Percentiles rank a stretch among this genome's conserved stretches.
Conservation (phyloP, 2,113 vertebrate genomes). For the Oplegnathus fasciatus region DNA sequence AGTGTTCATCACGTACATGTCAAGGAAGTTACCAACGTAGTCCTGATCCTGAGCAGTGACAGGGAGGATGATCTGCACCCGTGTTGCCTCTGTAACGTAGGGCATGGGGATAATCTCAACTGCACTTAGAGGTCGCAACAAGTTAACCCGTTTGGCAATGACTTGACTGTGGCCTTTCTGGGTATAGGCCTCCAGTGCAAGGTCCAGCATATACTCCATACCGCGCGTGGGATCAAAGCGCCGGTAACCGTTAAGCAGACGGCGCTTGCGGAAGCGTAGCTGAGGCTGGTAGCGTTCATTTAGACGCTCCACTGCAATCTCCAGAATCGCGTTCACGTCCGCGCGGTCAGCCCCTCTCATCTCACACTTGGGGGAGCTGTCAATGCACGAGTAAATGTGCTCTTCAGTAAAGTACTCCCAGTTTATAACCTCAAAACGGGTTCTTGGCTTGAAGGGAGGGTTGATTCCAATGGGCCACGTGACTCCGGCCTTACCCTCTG, state of each 20-base stretch:
- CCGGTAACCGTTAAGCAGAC: slow-evolving; percentile 93
- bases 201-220: slow-evolving; percentile 95
- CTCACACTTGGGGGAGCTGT: slow-evolving; percentile 93
- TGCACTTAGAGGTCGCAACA: slow-evolving; percentile 91
- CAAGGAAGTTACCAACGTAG: slow-evolving; percentile 90
- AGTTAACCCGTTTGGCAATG: slow-evolving; percentile 90
- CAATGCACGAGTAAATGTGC: slow-evolving; percentile 91
- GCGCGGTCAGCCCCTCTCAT: slow-evolving; percentile 90
- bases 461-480: slow-evolving; percentile 95
- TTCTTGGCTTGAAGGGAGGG: slow-evolving; percentile 90
- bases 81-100: slow-evolving; percentile 94
- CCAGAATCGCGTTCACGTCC: slow-evolving; percentile 88
- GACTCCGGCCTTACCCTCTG: slow-evolving; percentile 89
- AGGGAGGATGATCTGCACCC: slow-evolving; percentile 95
- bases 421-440: slow-evolving; percentile 95
- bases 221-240: slow-evolving; percentile 95
- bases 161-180: slow-evolving; percentile 93
- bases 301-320: slow-evolving; percentile 90
- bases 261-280: slow-evolving; percentile 92
- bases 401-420: slow-evolving; percentile 99
- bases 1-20: slow-evolving; percentile 91
- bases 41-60: slow-evolving; percentile 88
- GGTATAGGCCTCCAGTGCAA: slow-evolving; percentile 92
- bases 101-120: slow-evolving; percentile 98
- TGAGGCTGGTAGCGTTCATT: slow-evolving; percentile 92